Evolutionary conservation across 30 jellyfish, hydroid and myxozoan species (phyloP).

Genomic region (Morbakka virulenta): DNA sequence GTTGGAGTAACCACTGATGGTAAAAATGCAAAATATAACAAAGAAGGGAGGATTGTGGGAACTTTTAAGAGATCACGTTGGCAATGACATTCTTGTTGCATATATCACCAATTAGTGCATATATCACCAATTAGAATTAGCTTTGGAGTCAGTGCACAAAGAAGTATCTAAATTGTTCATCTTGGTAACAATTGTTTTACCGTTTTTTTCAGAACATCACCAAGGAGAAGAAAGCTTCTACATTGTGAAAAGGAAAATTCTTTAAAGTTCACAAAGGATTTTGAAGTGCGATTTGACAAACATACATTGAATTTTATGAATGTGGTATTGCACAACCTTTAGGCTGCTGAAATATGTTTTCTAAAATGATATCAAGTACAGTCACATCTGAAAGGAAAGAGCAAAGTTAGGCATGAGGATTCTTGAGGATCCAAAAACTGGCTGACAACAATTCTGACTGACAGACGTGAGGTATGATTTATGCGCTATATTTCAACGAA

Average conservation of each 20-base stretch:
- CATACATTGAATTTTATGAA: slow-evolving; percentile 18
- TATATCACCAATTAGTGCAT: too few relatives aligned
- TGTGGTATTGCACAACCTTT: slow-evolving; percentile 42
- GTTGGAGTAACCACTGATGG: slow-evolving; percentile 47
- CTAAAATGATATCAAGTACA: slow-evolving; percentile 21
- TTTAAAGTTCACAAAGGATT: slow-evolving; percentile 25
- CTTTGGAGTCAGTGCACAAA: slow-evolving; percentile 56
- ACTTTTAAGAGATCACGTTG: slow-evolving; percentile 18
- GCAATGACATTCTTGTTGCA: slow-evolving; percentile 45
- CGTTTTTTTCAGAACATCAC: slow-evolving; percentile 50
- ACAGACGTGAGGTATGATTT: slow-evolving; percentile 28
- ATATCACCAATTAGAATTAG: slow-evolving; percentile 53
- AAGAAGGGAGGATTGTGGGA: slow-evolving; percentile 32
- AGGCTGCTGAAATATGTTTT: slow-evolving; percentile 36
- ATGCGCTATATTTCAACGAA: slow-evolving; percentile 31
- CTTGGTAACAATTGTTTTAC: slow-evolving; percentile 47
- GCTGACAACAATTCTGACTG: slow-evolving; percentile 47
- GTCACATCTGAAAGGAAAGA: slow-evolving; percentile 33
- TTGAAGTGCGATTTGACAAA: slow-evolving; percentile 51
- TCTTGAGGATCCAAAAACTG: slow-evolving; percentile 16
- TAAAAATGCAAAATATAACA: slow-evolving; percentile 26
- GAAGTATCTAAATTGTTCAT: slow-evolving; percentile 24
- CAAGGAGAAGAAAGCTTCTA: slow-evolving; percentile 40
- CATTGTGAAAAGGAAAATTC: too few relatives aligned
- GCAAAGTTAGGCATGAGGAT: slow-evolving; percentile 31